A percentile compares a stretch with the other conserved stretches of the same genome.
These are phyloP conservation scores for Druon quercuslanigerum DNA, from an alignment of 1,140 invertebrate species.

Conservation along the genomic window DNA sequence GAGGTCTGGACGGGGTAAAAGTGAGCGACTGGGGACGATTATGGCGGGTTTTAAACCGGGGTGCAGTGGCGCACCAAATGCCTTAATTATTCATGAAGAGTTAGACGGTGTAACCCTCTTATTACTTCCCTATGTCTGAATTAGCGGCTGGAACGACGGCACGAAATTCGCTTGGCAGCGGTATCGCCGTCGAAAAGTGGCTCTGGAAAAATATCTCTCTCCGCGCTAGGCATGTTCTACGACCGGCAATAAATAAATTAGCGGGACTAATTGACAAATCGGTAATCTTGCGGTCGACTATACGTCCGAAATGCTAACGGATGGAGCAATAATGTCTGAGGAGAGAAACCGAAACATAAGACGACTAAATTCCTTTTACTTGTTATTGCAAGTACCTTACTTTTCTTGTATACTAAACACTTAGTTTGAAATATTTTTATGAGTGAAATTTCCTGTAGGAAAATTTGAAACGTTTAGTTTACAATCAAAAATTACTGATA, in stretches of 20 bases:
- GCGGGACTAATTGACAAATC: slow-evolving; percentile 56
- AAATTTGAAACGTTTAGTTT: too few relatives aligned
- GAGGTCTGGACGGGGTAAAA: not conserved
- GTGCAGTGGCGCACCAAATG: not conserved
- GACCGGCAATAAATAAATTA: slow-evolving; percentile 54
- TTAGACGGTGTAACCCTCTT: slow-evolving; percentile 29
- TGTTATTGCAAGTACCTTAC: not conserved
- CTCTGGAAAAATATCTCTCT: slow-evolving; percentile 31
- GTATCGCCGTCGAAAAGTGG: slow-evolving; percentile 26
- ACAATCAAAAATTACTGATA: too few relatives aligned
- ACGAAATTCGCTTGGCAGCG: slow-evolving; percentile 35
- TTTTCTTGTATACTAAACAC: not conserved
- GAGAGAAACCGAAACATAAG: not conserved
- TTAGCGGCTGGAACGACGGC: slow-evolving; percentile 31
- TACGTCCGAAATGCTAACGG: slow-evolving; percentile 46
- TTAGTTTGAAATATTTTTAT: not conserved
- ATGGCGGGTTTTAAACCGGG: not conserved
- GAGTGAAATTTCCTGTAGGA: too few relatives aligned
- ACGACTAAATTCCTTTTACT: not conserved
- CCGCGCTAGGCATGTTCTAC: not conserved
- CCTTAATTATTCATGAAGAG: slow-evolving; percentile 20
- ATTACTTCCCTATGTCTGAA: slow-evolving; percentile 48
- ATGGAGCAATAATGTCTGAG: slow-evolving; percentile 50
- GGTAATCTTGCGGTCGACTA: slow-evolving; percentile 50
- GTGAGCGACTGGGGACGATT: not conserved